Evolutionary conservation across 2,888 invertebrate species (phyloP), one percentile per base, ranked within the genome.

Genomic region (Eurois occulta): DNA sequence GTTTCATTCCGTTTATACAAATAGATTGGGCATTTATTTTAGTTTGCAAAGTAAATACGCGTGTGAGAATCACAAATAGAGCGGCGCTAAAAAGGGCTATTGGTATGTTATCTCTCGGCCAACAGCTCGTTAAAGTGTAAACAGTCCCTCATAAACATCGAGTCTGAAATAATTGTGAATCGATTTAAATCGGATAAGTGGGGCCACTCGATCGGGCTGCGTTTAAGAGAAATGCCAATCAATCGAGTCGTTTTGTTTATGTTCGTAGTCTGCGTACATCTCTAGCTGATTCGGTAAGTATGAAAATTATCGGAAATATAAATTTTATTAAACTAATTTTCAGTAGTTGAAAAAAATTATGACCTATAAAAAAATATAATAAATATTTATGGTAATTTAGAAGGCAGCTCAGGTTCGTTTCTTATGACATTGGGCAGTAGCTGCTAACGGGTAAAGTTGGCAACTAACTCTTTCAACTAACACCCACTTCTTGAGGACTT

Each of bases 171-270:
- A 83, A 83, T 80, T 75, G 77, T 71, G 70, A 80, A 72, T 84
- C 79, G 78, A 80, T 85, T 85, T 84, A 77, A 88, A 79, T 84
- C 76, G 55, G 72, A 67, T 75, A 83, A 87, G 85, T 85, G 86
- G 65, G 68, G 70, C 83, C 77, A 85, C 85, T 87, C 72, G 73
- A 81, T 73, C 41, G 75, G 13, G 58, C 72, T 68, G 35, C 75
- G 60, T 58, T 70, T 66, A 76, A 75, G 73, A 78, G 83, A 69
- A 75, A 78, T 78, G 78, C 75, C 86, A 81, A 81, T 87, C 88
- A 85, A 73, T 77, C 69, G 65, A 55, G 24, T 66, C 32, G 64
- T n/a, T 80, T 73, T 86, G 72, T 86, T 85, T 85, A 85, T 68
- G 55, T 48, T 69, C 38, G 32, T 55, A 60, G 28, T 38, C 72